Percentiles rank a stretch among this genome's conserved stretches.
phyloP scores from a whole-genome alignment of 2,888 invertebrate species.

The Epistrophe eligans region DNA sequence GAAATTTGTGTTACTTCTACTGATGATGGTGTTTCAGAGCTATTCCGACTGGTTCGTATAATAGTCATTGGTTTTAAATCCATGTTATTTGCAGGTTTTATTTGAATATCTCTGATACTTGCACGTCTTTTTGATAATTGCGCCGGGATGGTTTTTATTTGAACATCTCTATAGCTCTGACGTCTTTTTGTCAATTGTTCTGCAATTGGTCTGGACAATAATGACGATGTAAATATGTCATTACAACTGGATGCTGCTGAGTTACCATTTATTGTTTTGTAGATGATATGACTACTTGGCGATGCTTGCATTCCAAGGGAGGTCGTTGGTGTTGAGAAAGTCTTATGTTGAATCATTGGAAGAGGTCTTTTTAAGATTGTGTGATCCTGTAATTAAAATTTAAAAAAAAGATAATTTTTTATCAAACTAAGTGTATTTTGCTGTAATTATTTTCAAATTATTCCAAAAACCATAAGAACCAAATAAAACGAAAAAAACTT shows the following conservation, averaged over 20 bases:
- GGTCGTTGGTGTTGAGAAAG: slow-evolving; percentile 6
- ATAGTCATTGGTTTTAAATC: slow-evolving; percentile 16
- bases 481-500: too few relatives aligned
- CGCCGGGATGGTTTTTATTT: neutral
- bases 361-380: slow-evolving; percentile 33
- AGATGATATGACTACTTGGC: slow-evolving; percentile 29
- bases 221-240: slow-evolving; percentile 44
- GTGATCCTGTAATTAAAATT: slow-evolving; percentile 35
- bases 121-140: slow-evolving; percentile 8
- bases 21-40: neutral
- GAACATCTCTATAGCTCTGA: slow-evolving; percentile 15
- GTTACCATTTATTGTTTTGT: slow-evolving; percentile 53
- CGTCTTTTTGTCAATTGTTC: slow-evolving; percentile 14
- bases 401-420: neutral
- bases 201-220: neutral
- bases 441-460: neutral
- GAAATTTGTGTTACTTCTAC: slow-evolving; percentile 67
- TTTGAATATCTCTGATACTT: slow-evolving; percentile 46
- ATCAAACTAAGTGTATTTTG: neutral
- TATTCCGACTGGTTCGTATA: slow-evolving; percentile 9
- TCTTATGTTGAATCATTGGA: slow-evolving; percentile 33
- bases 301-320: slow-evolving; percentile 13
- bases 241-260: neutral
- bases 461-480: too few relatives aligned
- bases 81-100: slow-evolving; percentile 20